Evolutionary conservation across 1,140 invertebrate genomes (phyloP), one percentile per base, ranked within the genome.

Genomic region (Habropoda laboriosa): DNA sequence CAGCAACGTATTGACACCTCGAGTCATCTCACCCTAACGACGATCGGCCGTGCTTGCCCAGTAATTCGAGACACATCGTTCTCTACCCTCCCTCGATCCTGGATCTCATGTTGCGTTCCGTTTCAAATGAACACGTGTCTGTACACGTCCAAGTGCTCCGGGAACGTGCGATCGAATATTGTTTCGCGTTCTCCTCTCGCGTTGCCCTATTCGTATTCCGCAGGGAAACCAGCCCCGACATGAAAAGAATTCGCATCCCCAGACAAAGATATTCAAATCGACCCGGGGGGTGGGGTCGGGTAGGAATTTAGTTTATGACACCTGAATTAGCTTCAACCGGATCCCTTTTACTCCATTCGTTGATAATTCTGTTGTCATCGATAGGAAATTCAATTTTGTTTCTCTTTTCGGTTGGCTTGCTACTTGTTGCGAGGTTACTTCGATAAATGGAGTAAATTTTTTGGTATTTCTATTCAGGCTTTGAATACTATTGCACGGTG

Each of bases 51-150:
- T 80, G 81, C 79, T 88, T 88, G 84, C 87, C 76, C 82, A 83
- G 89, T 89, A 90, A 91, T 87, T 80, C 72, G 89, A 91, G 78
- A 86, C 83, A 53, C 67, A 79, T 75, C 81, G 77, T 82, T 79
- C 82, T 67, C 64, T 27, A 81, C 79, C 83, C 81, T 73, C 60
- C 78, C 61, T 70, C 81, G 72, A 78, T 53, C 73, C 27, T 49
- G 64, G 51, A 89, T 89, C 82, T 89, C 88, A 84, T 83, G 70
- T 89, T 91, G 84, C 87, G 82, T 82, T 81, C 77, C 81, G 77
- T 76, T 80, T 80, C 86, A 73, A 86, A 86, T 82, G 83, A 89
- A 88, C 84, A 89, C 80, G 81, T 82, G 82, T 85, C 74, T 66
- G 68, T 73, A 57, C 68, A 84, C 85, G 70, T 80, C 57, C 66